Percentiles rank a stretch among this genome's conserved stretches.
Conservation (phyloP, 2,113 vertebrate genomes). For the Pseudorasbora parva region DNA sequence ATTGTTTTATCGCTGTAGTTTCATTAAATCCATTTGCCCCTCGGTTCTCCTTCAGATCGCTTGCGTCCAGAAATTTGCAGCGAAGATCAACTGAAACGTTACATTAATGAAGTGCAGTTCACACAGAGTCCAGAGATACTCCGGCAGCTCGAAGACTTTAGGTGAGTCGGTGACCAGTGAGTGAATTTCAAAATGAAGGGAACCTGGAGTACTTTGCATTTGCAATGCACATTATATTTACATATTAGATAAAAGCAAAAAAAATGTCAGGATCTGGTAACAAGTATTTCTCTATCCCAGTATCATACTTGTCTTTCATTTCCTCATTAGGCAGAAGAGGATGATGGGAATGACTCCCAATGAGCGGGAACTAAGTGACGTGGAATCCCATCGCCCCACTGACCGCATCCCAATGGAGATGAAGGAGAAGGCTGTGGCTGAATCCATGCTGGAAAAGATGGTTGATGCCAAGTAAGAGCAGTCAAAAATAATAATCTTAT, state of each 20-base stretch:
- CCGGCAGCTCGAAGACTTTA: constrained; percentile 87
- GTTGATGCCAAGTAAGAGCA: constrained; percentile 86
- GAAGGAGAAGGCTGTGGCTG: constrained; percentile 85
- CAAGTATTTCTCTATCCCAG: not conserved
- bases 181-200: not conserved
- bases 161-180: constrained; percentile 58
- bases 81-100: constrained; percentile 79
- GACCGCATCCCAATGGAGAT: constrained; percentile 80
- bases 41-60: constrained; percentile 76
- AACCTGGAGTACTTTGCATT: not conserved
- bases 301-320: constrained; percentile 9
- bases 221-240: not conserved
- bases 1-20: not conserved
- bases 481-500: not conserved
- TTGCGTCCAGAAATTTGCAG: constrained; percentile 79
- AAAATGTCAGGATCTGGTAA: not conserved
- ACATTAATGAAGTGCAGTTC: constrained; percentile 72
- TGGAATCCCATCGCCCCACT: constrained; percentile 81
- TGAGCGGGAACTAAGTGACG: constrained; percentile 79
- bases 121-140: constrained; percentile 70
- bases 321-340: constrained; percentile 79
- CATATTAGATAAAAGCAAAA: no score
- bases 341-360: constrained; percentile 92
- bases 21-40: not conserved
- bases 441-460: constrained; percentile 80